Percentiles rank a stretch among this genome's conserved stretches.
These are phyloP conservation scores for Phaonia tiefii DNA, from an alignment of 2,888 invertebrate genomes.

Conservation along the genomic window DNA sequence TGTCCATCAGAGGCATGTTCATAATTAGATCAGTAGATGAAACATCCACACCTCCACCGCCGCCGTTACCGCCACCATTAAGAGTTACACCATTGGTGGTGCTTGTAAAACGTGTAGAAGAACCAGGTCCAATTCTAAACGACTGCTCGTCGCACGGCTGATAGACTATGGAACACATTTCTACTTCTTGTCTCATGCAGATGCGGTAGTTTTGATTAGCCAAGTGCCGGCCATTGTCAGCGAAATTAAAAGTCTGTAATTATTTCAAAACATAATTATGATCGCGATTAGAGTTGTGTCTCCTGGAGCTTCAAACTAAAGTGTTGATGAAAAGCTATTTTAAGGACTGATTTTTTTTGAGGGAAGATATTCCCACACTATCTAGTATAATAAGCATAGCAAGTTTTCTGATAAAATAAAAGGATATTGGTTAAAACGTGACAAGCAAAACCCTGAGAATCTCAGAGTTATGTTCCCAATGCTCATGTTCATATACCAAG, in stretches of 20 bases:
- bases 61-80: constrained; percentile 46
- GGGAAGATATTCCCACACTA: too few relatives aligned
- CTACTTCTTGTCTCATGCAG: constrained; percentile 86
- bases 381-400: too few relatives aligned
- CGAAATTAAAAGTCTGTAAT: constrained; percentile 88
- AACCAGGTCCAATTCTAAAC: constrained; percentile 85
- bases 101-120: constrained; percentile 4
- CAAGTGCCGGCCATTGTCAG: constrained; percentile 90
- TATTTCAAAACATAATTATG: constrained; percentile 14
- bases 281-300: too few relatives aligned
- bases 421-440: too few relatives aligned
- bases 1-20: constrained; percentile 43
- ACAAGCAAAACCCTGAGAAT: too few relatives aligned
- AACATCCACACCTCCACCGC: constrained; percentile 22
- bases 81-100: not conserved
- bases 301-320: too few relatives aligned
- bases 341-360: too few relatives aligned
- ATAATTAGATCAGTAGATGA: not conserved
- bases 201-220: constrained; percentile 89
- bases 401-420: too few relatives aligned
- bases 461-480: too few relatives aligned
- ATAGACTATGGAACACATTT: constrained; percentile 89
- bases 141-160: constrained; percentile 88
- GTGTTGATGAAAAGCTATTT: too few relatives aligned
- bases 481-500: too few relatives aligned